These are phyloP conservation scores for Seira ritae DNA, from an alignment of 2,888 invertebrate species.

Conservation along the genomic window DNA sequence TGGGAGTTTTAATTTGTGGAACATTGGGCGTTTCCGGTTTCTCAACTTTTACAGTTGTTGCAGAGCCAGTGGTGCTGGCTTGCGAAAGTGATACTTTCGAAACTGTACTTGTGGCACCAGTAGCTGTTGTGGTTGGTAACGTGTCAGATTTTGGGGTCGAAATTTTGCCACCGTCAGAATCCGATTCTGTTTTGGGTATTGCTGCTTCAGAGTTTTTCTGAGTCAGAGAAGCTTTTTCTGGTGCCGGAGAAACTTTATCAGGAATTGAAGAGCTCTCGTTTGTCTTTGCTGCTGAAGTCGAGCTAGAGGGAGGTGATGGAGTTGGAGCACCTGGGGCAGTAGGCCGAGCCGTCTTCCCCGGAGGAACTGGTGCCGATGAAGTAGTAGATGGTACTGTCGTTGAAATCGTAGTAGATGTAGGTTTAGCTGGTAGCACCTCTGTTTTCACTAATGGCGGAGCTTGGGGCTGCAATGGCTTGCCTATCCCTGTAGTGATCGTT, in stretches of 20 bases:
- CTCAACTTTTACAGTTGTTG: background rate
- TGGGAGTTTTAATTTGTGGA: background rate
- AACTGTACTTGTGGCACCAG: background rate
- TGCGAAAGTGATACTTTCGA: background rate
- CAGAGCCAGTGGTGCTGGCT: background rate
- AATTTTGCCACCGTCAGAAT: too few species aligned
- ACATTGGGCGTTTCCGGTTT: background rate
- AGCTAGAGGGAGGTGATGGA: too few species aligned
- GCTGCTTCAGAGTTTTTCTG: too few species aligned
- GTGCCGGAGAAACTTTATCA: background rate
- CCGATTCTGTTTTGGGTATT: too few species aligned
- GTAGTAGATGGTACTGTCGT: background rate
- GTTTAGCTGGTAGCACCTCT: background rate
- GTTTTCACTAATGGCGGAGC: background rate
- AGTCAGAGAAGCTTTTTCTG: background rate
- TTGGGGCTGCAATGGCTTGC: background rate
- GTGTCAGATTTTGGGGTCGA: too few species aligned
- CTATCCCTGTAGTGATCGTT: background rate
- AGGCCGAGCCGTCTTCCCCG: background rate
- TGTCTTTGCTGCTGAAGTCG: constrained; percentile 17
- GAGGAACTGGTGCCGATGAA: background rate
- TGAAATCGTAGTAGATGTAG: background rate
- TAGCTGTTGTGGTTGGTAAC: too few species aligned
- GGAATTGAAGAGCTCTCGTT: background rate
- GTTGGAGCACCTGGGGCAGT: too few species aligned